phyloP scores from a whole-genome alignment of 2,797 vertebrate genomes.

The Choloepus didactylus region DNA sequence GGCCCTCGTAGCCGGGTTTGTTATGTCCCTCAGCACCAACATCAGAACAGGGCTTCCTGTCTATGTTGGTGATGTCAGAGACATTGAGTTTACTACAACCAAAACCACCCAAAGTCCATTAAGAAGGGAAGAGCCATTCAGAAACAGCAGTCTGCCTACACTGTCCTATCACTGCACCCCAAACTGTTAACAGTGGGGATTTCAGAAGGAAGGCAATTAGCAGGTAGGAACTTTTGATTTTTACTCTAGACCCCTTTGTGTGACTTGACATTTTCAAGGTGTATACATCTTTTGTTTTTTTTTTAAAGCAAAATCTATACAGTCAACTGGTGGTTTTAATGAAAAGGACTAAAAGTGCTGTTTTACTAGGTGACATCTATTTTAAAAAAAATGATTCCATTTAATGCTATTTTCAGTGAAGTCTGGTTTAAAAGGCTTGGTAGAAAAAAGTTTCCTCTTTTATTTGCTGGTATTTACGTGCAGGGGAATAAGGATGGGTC shows the following conservation, averaged over 20 bases:
- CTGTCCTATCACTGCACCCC: neutral
- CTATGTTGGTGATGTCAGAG: neutral
- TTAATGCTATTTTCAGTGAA: conserved; percentile 68
- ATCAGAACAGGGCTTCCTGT: neutral
- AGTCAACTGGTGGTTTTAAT: conserved; percentile 51
- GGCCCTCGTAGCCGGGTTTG: neutral
- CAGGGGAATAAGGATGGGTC: conserved; percentile 62
- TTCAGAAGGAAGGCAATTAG: neutral
- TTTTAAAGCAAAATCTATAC: neutral
- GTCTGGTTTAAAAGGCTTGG: conserved; percentile 53
- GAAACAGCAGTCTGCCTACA: neutral
- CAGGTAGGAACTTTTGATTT: neutral
- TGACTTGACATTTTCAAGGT: conserved; percentile 5
- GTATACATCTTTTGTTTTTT: neutral
- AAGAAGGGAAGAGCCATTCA: neutral
- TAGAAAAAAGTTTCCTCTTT: conserved; percentile 50
- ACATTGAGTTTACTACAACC: neutral
- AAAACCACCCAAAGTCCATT: neutral
- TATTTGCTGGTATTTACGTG: conserved; percentile 56
- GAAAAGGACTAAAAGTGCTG: conserved; percentile 47
- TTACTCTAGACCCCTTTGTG: neutral
- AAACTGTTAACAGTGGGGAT: neutral
- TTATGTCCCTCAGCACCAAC: neutral
- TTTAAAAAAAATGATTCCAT: conserved; percentile 14
- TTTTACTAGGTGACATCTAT: conserved; percentile 5